Conservation (phyloP, 2,113 vertebrate genomes). For the Cichladusa arquata region DNA sequence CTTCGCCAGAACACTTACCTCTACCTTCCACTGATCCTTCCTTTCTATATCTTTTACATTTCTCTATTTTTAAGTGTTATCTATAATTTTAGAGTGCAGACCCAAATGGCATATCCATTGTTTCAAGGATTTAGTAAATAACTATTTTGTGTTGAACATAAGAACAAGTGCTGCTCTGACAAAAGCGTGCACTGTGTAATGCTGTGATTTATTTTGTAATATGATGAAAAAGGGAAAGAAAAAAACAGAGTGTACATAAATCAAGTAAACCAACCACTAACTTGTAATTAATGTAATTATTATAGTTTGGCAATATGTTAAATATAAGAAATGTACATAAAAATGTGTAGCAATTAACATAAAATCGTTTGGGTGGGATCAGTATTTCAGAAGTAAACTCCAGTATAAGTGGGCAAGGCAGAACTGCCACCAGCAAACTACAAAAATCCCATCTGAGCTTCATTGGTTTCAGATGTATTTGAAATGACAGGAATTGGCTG, state of each 20-base stretch:
- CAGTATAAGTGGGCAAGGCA: background rate
- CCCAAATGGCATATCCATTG: background rate
- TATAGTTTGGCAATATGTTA: background rate
- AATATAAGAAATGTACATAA: background rate
- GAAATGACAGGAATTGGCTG: conserved; percentile 35
- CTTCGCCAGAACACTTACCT: background rate
- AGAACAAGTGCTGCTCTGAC: background rate
- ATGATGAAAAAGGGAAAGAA: background rate
- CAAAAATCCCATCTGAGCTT: background rate
- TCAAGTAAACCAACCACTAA: background rate
- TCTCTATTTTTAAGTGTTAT: background rate
- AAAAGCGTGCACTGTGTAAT: background rate
- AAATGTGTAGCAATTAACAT: background rate
- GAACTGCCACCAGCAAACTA: background rate
- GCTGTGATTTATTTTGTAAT: background rate
- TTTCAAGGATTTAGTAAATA: background rate
- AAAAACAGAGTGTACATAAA: background rate
- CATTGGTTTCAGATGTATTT: conserved; percentile 16
- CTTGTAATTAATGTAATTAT: background rate
- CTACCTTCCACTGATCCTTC: background rate
- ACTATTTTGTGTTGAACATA: background rate
- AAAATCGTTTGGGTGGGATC: background rate
- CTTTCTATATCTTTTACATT: background rate
- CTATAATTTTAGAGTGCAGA: background rate
- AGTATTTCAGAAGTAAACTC: background rate